Evolutionary conservation across 2,113 vertebrate species (phyloP), one percentile per base, ranked within the genome.

Genomic region (Saiga tatarica): DNA sequence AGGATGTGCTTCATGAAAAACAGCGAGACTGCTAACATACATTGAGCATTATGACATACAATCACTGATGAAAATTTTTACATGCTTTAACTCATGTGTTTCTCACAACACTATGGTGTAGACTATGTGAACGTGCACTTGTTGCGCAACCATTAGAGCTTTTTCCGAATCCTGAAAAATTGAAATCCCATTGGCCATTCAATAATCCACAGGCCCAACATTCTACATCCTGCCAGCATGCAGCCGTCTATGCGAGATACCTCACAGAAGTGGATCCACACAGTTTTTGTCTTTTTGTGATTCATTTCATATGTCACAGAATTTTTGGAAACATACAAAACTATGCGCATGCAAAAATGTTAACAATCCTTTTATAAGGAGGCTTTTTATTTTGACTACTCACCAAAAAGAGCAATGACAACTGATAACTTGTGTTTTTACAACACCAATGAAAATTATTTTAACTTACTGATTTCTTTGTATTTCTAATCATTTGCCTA

Each of bases 381-480:
- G 6, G 4, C 59, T 95, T 92, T 95, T 95, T 59, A 47, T 96
- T 64, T 93, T 71, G 83, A 45, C 90, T 81, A 76, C 12, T 76
- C 74, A 15, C 84, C 59, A 92, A 86, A 89, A 87, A 33, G 6
- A 85, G 6, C 60, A 97, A 71, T 45, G 71, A 36, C 16, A 79
- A 92, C 6, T 25, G 36, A 62, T 85, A 28, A 67, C 9, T 67
- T 78, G 42, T 67, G 5, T 95, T 64, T 94, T 84, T 52, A 95
- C 55, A 67, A 78, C 12, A 3, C 23, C 53, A 96, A 42, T 67
- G 28, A 2, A 84, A 92, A 84, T 92, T 85, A 88, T 78, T 95
- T 93, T 96, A 90, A 89, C 7, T 50, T 95, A 52, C 7, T 94
- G 14, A 7, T 5, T 36, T 96, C 81, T 90, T 98, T n/a, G 14